Evolutionary conservation across 2,888 invertebrate genomes (phyloP), one percentile per base, ranked within the genome.

Genomic region (Coleophora deauratella): DNA sequence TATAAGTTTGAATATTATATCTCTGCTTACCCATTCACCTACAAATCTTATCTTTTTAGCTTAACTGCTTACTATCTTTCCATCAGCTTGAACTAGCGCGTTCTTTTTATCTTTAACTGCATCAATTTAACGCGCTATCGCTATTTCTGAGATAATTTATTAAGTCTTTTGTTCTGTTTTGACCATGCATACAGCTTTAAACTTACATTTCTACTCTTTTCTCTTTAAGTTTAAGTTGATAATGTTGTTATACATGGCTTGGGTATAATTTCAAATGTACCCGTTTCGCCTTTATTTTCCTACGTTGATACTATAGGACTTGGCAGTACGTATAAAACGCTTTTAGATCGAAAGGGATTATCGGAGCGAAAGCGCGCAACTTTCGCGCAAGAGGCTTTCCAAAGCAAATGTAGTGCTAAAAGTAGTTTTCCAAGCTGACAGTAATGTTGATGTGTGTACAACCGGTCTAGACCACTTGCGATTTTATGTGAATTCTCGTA

Each of bases 391-490:
- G 21, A 21, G 27, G 30, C 44, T 44, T 44, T 44, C 36, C 33
- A 34, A 35, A 27, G 32, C 30, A 43, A 43, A 38, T 21, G 21
- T 21, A 34, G 35, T 15, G 9, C 21, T 12, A 37, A 34, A 40
- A 42, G 32, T 36, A 12, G 36, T 34, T 13, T 34, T 31, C 31
- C 31, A 27, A 15, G 12, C 10, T 11, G 35, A 27, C 11, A 27
- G 10, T 33, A 27, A 38, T 14, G 14, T 33, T 21, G 21, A 21
- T 31, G 11, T 27, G 21, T 9, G 1, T 32, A 14, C 21, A 33
- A 44, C 44, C 35, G 35, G 44, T 41, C 10, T 8, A 12, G 27
- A 38, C 36, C 38, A 41, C 44, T 44, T 41, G 31, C 44, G 36
- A 35, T 44, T 44, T 38, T 38, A 37, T 41, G 7, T 32, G 21